Evolutionary conservation across 2,888 invertebrate genomes (phyloP), one percentile per base, ranked within the genome.

Genomic region (Leptinotarsa peninsularis): DNA sequence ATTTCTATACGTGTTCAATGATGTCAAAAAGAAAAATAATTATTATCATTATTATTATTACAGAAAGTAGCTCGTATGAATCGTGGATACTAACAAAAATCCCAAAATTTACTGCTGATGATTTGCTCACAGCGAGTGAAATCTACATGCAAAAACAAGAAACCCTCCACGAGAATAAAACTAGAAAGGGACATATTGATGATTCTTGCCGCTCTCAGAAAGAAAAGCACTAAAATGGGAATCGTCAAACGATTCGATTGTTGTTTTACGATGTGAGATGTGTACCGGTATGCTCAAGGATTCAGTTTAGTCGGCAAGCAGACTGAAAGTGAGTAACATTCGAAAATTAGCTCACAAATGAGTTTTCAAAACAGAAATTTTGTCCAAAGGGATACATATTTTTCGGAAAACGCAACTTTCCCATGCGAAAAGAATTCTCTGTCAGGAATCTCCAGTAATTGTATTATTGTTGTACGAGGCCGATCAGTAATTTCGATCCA

Each of bases 251-350:
- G 72, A 76, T 74, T 73, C 74, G 72, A 74, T 68, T 76, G 75
- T 77, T 81, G 80, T 79, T 78, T 80, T 76, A 74, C 77, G 77
- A 76, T 76, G 73, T 73, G 70, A 78, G 76, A 79, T 77, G 80
- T 80, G 77, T 78, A 79, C 79, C 82, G 78, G 80, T 82, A 80
- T 78, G 79, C 79, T 79, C 76, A 81, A 77, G 77, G 81, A 78
- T 80, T 73, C 72, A 77, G 73, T 79, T 80, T 76, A 79, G 77
- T 56, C 13, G 13, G 56, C 10, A 21, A 18, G 56, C 56, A 21
- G 18, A 56, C 21, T 21, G 50, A 50, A 50, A 17, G 50, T 50
- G 49, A 0, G 15, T 72, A 49, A 54, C 33, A 2, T 33, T 7
- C 7, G 7, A 33, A 7, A 33, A 33, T 33, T 33, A 33, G 0